A percentile compares a stretch with the other conserved stretches of the same genome.
Conservation (phyloP, 2,797 vertebrate genomes). For the Thalassophryne amazonica region DNA sequence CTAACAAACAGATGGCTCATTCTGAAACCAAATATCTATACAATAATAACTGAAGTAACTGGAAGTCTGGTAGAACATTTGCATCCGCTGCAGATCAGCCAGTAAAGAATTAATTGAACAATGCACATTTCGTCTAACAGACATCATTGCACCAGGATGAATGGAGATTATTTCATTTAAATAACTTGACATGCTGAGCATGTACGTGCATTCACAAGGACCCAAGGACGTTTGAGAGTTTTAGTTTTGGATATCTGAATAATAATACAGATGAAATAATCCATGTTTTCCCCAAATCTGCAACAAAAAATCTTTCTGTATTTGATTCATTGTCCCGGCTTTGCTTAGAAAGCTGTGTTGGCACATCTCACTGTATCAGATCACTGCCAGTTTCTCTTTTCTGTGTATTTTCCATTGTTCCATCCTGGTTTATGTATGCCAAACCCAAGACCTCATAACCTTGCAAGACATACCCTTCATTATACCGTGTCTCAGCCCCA, state of each 20-base stretch:
- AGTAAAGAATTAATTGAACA: conserved; percentile 5
- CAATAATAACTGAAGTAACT: conserved; percentile 33
- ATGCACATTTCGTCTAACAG: too few species aligned
- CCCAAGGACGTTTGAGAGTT: conserved; percentile 7
- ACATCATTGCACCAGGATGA: neutral
- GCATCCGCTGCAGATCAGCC: conserved; percentile 23
- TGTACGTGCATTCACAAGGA: neutral
- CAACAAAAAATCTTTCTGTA: conserved; percentile 15
- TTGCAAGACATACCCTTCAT: conserved; percentile 21
- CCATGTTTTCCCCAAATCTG: neutral
- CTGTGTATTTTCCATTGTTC: conserved; percentile 23
- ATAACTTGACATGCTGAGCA: neutral
- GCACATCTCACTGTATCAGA: conserved; percentile 17
- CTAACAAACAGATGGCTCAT: conserved; percentile 44
- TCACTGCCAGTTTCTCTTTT: conserved; percentile 20
- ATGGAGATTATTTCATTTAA: conserved; percentile 4
- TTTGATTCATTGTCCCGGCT: conserved; percentile 14
- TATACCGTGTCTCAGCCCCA: conserved; percentile 24
- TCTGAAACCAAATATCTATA: conserved; percentile 37
- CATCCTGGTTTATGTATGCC: conserved; percentile 20
- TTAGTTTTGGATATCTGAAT: neutral
- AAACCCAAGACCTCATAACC: conserved; percentile 32
- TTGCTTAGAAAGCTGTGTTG: conserved; percentile 21
- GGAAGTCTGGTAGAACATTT: conserved; percentile 18
- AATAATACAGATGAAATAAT: neutral